Evolutionary conservation across 2,888 invertebrate genomes (phyloP), one percentile per base, ranked within the genome.

Genomic region (Crematogaster levior): DNA sequence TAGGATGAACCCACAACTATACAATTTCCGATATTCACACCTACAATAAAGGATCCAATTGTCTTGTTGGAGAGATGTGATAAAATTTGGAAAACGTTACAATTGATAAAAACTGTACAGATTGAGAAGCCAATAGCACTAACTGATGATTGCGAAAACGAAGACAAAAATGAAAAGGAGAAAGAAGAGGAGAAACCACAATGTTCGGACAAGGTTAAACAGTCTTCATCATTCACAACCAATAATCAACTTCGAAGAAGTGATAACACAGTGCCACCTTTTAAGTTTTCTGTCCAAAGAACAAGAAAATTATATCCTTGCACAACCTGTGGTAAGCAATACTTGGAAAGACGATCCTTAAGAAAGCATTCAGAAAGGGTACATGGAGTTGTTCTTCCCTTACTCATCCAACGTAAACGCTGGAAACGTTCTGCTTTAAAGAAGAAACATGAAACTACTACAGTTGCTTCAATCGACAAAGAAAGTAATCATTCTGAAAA

Each of bases 61-160:
- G 83, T 94, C 10, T 63, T 89, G 18, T 81, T 94, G 5, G 92
- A 93, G 77, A 87, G 90, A 48, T 94, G 94, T 81, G 94, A 94
- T 85, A 94, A 94, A 86, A 94, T 94, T 79, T 94, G 94, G 94
- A 91, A 94, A 74, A 94, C 94, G 3, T 83, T 94, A 60, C 88
- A 94, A 30, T 84, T 94, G 3, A 92, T 94, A 66, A 92, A 92
- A 81, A 88, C 90, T 65, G 65, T 90, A 18, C 91, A 92, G 74
- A 30, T 30, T 48, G 75, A 74, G 5, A 63, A 51, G 15, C 9
- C 34, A 63, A 12, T n/a, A 30, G 12, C 9, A 3, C 15, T 75
- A 15, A 66, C 56, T 7, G 34, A 53, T 60, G 63, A 37, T 21
- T 68, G 80, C 7, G 12, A 48, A 43, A n/a, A 5, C 18, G 34